Evolutionary conservation across 2,797 vertebrate genomes (phyloP).

Genomic region (Poecilia picta): DNA sequence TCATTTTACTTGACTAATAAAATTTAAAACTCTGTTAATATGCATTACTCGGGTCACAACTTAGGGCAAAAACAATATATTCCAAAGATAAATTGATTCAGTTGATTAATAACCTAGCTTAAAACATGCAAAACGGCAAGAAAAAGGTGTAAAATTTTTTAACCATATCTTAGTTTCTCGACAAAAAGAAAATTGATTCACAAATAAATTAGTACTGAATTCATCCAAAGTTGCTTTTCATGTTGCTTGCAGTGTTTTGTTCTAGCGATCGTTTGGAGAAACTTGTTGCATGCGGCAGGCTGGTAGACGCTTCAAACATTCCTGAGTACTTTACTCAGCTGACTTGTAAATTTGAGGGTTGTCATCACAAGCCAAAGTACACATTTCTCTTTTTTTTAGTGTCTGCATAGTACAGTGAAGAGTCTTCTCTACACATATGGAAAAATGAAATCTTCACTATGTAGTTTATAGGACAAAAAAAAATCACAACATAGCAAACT

Average conservation of each 20-base stretch:
- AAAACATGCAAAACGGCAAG: background rate
- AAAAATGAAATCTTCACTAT: conserved; percentile 50
- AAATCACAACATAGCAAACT: conserved; percentile 43
- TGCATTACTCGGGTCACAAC: background rate
- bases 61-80: background rate
- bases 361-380: conserved; percentile 46
- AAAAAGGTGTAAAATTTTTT: background rate
- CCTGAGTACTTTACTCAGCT: conserved; percentile 48
- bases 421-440: conserved; percentile 18
- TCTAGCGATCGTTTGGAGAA: conserved; percentile 51
- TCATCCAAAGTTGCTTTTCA: conserved; percentile 33
- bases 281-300: conserved; percentile 48
- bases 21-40: no score
- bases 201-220: conserved; percentile 21
- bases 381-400: background rate
- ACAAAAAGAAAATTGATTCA: background rate
- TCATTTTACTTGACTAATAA: no score
- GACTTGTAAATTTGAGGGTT: conserved; percentile 55
- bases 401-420: background rate
- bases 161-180: background rate
- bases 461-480: conserved; percentile 37
- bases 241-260: conserved; percentile 22
- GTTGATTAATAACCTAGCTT: background rate
- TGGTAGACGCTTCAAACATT: conserved; percentile 47
- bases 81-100: background rate